Base-by-base conservation (phyloP, 2,888 invertebrate genomes). In the Cantharis rustica region DNA sequence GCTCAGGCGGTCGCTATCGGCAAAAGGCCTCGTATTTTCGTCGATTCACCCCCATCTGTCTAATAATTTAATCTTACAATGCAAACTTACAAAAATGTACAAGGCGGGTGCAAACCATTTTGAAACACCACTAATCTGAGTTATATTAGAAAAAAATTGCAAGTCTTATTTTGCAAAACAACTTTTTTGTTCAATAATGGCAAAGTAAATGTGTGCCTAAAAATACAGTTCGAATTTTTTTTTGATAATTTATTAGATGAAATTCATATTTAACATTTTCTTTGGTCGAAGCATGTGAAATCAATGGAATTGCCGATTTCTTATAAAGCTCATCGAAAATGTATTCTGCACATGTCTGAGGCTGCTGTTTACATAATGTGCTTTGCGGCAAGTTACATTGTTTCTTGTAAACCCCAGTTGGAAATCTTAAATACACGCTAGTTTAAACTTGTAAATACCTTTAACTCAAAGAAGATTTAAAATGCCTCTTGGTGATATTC, bases 231-330 rank as follows among this genome's bases (percentile, higher is more conserved):
- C 1, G 7, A 47, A 47, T 1, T n/a, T 47, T 47, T 31, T 31
- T 47, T n/a, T 9, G 0, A 13, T 47, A 47, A 47, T 47, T 47
- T 47, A 47, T 47, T 47, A 47, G n/a, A 47, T 47, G 9, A n/a
- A 47, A 47, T 47, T 47, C 47, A 47, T 47, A 47, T 47, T 47
- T 47, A 47, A 47, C 47, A n/a, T 47, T 47, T 47, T 47, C 47
- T 47, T 47, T 47, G 47, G 47, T 47, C 47, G n/a, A n/a, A n/a
- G 47, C 47, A 47, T 47, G n/a, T 47, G n/a, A 47, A 47, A 82
- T 84, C 84, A 83, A 85, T 85, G 85, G 85, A 85, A 85, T 85
- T 85, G 84, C 84, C 85, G 84, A 85, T 85, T 84, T 84, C 84
- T 85, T 85, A 84, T 84, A 84, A 84, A 83, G 83, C 82, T 81